These are phyloP conservation scores for Folsomia candida DNA, from an alignment of 2,888 invertebrate species.

Conservation along the genomic window DNA sequence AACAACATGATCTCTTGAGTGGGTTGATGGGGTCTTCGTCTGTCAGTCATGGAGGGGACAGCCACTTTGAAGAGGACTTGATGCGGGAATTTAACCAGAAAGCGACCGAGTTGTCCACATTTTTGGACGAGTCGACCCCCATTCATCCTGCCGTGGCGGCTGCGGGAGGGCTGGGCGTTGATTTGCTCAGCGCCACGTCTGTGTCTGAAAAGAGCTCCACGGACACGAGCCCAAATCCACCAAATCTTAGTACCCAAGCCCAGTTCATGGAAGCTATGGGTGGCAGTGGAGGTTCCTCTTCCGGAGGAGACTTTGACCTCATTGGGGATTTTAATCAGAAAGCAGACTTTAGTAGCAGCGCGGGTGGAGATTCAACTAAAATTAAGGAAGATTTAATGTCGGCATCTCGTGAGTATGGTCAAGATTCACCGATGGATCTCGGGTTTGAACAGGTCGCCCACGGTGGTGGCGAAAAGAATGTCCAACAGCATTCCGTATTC, in stretches of 20 bases:
- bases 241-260: not conserved
- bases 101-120: slow-evolving; percentile 38
- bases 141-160: not conserved
- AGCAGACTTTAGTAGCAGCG: no score
- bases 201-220: slow-evolving; percentile 11
- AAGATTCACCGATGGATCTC: slow-evolving; percentile 36
- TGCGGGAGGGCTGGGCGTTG: not conserved
- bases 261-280: not conserved
- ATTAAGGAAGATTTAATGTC: slow-evolving; percentile 15
- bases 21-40: not conserved
- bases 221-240: slow-evolving; percentile 11
- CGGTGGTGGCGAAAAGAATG: not conserved
- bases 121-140: slow-evolving; percentile 34
- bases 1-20: no score
- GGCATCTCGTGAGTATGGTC: slow-evolving; percentile 29
- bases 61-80: slow-evolving; percentile 37
- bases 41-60: slow-evolving; percentile 3
- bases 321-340: slow-evolving; percentile 4
- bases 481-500: not conserved
- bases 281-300: not conserved
- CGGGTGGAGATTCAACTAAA: slow-evolving; percentile 23
- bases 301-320: slow-evolving; percentile 9
- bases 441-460: slow-evolving; percentile 23
- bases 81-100: slow-evolving; percentile 40
- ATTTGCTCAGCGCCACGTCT: not conserved